Percentiles rank a stretch among this genome's conserved stretches.
Evolutionary conservation across 2,888 invertebrate genomes (phyloP).

Genomic region (Vanessa cardui): DNA sequence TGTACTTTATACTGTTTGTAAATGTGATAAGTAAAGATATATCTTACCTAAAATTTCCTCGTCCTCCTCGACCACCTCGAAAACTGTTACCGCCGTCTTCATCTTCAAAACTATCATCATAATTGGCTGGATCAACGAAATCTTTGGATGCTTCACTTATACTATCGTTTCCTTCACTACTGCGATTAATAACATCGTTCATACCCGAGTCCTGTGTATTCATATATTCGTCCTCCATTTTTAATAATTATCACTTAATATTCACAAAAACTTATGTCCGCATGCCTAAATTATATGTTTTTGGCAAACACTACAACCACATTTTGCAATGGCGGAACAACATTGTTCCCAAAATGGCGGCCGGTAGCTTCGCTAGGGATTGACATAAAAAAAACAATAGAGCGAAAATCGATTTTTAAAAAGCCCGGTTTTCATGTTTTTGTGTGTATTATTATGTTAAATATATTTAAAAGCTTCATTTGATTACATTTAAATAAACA

Average conservation of each 20-base stretch:
- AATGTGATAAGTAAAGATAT: background rate
- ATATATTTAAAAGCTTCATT: too few species aligned
- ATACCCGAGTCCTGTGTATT: slow-evolving; percentile 63
- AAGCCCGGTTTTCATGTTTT: too few species aligned
- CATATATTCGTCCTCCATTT: slow-evolving; percentile 75
- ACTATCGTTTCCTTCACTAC: slow-evolving; percentile 50
- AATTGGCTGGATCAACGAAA: slow-evolving; percentile 61
- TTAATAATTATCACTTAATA: slow-evolving; percentile 46
- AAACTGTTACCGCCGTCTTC: slow-evolving; percentile 67
- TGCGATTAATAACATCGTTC: slow-evolving; percentile 54
- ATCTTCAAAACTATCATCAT: slow-evolving; percentile 71
- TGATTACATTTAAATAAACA: too few species aligned
- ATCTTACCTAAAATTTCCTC: slow-evolving; percentile 71
- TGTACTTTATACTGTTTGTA: background rate
- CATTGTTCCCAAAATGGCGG: slow-evolving; percentile 64
- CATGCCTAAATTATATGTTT: slow-evolving; percentile 56
- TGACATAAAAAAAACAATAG: slow-evolving; percentile 31
- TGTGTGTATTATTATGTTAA: too few species aligned
- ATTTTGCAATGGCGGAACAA: slow-evolving; percentile 55
- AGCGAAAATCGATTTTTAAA: slow-evolving; percentile 31
- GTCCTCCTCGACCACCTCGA: slow-evolving; percentile 67
- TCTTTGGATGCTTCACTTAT: slow-evolving; percentile 64
- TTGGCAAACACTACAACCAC: slow-evolving; percentile 46
- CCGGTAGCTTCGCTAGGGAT: slow-evolving; percentile 46
- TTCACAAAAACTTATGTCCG: slow-evolving; percentile 58